phyloP scores from a whole-genome alignment of 1,140 invertebrate species.

The Euborellia annulipes region DNA sequence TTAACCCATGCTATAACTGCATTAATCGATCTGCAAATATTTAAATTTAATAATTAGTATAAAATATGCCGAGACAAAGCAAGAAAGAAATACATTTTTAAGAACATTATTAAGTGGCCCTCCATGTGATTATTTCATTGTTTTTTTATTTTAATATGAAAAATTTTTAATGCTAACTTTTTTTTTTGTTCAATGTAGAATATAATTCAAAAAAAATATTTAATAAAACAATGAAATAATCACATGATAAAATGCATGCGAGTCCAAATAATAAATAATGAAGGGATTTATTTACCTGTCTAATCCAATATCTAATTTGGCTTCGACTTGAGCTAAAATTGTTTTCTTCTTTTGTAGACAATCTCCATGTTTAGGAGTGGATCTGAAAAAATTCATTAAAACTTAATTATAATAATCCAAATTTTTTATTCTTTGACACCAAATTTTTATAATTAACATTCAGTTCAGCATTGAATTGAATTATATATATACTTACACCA shows the following conservation, averaged over 20 bases:
- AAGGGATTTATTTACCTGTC: conserved; percentile 37
- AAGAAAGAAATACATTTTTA: conserved; percentile 1
- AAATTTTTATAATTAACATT: conserved; percentile 12
- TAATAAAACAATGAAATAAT: too few relatives aligned
- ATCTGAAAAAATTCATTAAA: conserved; percentile 36
- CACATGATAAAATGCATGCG: too few relatives aligned
- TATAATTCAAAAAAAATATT: conserved; percentile 3
- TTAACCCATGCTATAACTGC: conserved; percentile 85
- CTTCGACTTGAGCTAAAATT: conserved; percentile 75
- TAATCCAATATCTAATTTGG: conserved; percentile 77
- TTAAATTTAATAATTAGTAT: background rate
- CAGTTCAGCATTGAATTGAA: too few relatives aligned
- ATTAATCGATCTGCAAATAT: conserved; percentile 49
- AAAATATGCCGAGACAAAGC: background rate
- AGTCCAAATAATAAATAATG: conserved; percentile 1
- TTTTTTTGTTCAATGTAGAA: too few relatives aligned
- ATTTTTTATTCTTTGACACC: conserved; percentile 2
- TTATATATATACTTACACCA: conserved; percentile 70
- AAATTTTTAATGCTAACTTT: too few relatives aligned
- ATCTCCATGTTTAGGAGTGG: conserved; percentile 72
- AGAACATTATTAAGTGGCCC: too few relatives aligned
- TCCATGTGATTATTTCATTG: too few relatives aligned
- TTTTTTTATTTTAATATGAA: too few relatives aligned
- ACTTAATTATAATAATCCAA: background rate
- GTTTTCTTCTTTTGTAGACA: conserved; percentile 77